Conservation (phyloP, 2,888 invertebrate genomes). For the Prenolepis imparis region DNA sequence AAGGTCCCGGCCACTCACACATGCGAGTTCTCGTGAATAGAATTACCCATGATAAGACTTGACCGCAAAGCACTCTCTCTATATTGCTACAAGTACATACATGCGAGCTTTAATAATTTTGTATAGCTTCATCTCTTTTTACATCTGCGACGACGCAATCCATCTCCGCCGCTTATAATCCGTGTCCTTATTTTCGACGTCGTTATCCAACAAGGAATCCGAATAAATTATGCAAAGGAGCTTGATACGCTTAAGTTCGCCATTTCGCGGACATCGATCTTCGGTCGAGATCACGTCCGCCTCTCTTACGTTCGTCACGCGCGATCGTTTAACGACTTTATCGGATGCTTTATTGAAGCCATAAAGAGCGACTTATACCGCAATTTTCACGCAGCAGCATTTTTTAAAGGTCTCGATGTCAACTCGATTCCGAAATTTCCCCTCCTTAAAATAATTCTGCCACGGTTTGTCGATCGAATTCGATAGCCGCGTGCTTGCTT, state of each 20-base stretch:
- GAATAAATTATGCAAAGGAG: slow-evolving; percentile 55
- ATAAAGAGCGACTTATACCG: not conserved
- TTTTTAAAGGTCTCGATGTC: slow-evolving; percentile 22
- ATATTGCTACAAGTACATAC: not conserved
- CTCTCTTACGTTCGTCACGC: slow-evolving; percentile 30
- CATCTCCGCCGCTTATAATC: slow-evolving; percentile 45
- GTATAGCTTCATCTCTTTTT: slow-evolving; percentile 33
- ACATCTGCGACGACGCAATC: slow-evolving; percentile 41
- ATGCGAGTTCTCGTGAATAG: slow-evolving; percentile 71
- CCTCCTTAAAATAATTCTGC: slow-evolving; percentile 49
- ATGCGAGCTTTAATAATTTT: slow-evolving; percentile 31
- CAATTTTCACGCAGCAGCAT: not conserved
- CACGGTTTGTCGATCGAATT: slow-evolving; percentile 61
- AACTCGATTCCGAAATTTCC: slow-evolving; percentile 43
- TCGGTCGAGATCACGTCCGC: slow-evolving; percentile 26
- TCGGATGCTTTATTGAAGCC: not conserved
- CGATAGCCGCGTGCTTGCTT: slow-evolving; percentile 56
- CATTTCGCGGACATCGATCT: slow-evolving; percentile 27
- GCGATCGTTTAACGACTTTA: slow-evolving; percentile 29
- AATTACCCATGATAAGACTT: slow-evolving; percentile 52
- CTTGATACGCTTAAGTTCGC: slow-evolving; percentile 39
- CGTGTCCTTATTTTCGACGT: slow-evolving; percentile 44
- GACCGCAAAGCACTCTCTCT: slow-evolving; percentile 39
- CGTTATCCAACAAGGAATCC: slow-evolving; percentile 37
- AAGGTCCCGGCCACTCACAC: slow-evolving; percentile 69